Base-by-base conservation (phyloP, 1,140 invertebrate species). In the Drosophila setifemur region DNA sequence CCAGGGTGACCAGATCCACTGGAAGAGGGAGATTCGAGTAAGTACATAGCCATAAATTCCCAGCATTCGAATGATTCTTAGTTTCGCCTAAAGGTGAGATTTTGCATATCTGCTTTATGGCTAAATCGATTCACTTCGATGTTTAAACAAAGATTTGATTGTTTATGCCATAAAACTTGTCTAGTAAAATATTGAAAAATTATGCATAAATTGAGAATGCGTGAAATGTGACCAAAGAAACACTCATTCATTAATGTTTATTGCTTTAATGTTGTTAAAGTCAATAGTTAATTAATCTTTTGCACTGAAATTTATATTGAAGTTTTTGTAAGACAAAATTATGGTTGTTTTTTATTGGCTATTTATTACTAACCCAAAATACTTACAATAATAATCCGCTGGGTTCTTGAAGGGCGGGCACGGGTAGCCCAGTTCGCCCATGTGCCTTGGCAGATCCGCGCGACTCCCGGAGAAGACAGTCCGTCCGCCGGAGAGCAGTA, bases 361-460 rank as follows among this genome's bases (percentile, higher is more conserved):
- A n/a, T n/a, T n/a, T n/a, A n/a, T n/a, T n/a, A n/a, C n/a, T n/a
- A n/a, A n/a, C n/a, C n/a, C 1, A 0, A n/a, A 26, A 2, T 31
- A 94, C 95, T 94, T 91, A 98, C 97, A 92, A 89, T 98, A 98
- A 90, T 98, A 98, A 92, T 98, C 97, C 1, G 97, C 97, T 39
- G 97, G 97, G 90, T 99, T 99, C 91, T 98, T 98, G 88, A 96
- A 98, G 0, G 97, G 95, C 8, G 97, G 97, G 91, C 97, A 98
- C 0, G 97, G 97, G 91, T 97, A 98, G 70, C 98, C 97, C 14
- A 98, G 95, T 37, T 96, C 94, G 1, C 96, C 95, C 91, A 99
- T 98, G 91, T 98, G 98, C 66, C 96, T 94, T 74, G 98, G 93
- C 95, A 98, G 95, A 88, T 98, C 96, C 68, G 95, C 92, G 73